Conservation (phyloP, 1,140 invertebrate genomes). For the Aporrectodea caliginosa region DNA sequence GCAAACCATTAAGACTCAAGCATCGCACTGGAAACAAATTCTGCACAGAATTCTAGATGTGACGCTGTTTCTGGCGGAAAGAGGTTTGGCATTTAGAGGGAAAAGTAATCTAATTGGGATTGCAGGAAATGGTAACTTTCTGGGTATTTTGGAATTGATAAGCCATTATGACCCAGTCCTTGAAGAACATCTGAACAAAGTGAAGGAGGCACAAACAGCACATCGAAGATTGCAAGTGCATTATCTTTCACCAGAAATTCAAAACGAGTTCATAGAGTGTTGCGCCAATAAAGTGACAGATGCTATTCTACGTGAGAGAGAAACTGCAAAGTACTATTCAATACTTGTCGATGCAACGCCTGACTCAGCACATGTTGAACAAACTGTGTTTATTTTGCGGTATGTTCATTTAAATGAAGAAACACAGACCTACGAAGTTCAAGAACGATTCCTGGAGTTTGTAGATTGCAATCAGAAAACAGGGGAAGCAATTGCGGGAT, state of each 20-base stretch:
- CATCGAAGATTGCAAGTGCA: neutral
- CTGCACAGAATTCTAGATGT: neutral
- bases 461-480: neutral
- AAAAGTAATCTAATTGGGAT: neutral
- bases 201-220: neutral
- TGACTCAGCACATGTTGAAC: neutral
- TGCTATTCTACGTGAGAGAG: neutral
- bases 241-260: neutral
- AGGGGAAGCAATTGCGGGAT: neutral
- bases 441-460: neutral
- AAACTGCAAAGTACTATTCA: constrained; percentile 1
- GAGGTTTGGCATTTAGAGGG: neutral
- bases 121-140: neutral
- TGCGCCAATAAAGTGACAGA: neutral
- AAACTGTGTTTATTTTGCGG: neutral
- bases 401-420: no score
- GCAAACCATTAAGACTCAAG: neutral
- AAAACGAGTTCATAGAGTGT: neutral
- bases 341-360: neutral
- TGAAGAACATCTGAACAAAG: neutral
- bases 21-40: neutral
- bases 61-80: neutral
- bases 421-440: neutral
- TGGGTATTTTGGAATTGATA: neutral
- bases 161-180: neutral